Evolutionary conservation across 2,888 invertebrate genomes (phyloP).

Genomic region (Cheilosia grossa): DNA sequence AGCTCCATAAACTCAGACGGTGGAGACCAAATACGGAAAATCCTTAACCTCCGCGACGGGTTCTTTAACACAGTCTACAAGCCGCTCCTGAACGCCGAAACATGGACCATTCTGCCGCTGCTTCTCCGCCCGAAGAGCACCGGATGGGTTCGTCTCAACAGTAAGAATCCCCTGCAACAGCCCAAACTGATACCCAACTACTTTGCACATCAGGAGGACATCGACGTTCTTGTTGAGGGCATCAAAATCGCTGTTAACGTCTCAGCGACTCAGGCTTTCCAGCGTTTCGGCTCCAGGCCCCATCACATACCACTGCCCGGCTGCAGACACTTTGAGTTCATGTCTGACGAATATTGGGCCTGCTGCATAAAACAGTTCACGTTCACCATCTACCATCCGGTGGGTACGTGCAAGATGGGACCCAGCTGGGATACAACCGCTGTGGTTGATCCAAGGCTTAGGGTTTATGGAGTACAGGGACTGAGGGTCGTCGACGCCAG

Average conservation of each 20-base stretch:
- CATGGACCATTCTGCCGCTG: conserved; percentile 92
- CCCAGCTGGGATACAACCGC: conserved; percentile 89
- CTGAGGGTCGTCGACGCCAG: conserved; percentile 93
- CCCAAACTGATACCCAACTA: conserved; percentile 97
- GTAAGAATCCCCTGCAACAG: conserved; percentile 90
- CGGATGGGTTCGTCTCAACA: conserved; percentile 93
- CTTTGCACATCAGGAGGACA: conserved; percentile 92
- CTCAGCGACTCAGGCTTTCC: conserved; percentile 91
- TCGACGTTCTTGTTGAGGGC: conserved; percentile 91
- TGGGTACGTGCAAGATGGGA: conserved; percentile 94
- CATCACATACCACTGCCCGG: conserved; percentile 92
- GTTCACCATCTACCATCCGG: conserved; percentile 93
- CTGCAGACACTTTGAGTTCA: conserved; percentile 88
- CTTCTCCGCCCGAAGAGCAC: conserved; percentile 93
- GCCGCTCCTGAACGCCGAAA: conserved; percentile 90
- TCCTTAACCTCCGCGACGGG: conserved; percentile 89
- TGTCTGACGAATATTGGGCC: conserved; percentile 94
- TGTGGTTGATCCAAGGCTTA: conserved; percentile 90
- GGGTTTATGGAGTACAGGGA: conserved; percentile 91
- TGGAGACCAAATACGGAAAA: conserved; percentile 90
- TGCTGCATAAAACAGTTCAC: conserved; percentile 92
- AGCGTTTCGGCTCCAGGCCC: conserved; percentile 90
- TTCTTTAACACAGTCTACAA: conserved; percentile 94
- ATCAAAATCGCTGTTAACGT: conserved; percentile 92
- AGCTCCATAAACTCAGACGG: conserved; percentile 93